These are phyloP conservation scores for Macquaria australasica DNA, from an alignment of 2,113 vertebrate species.

Conservation along the genomic window DNA sequence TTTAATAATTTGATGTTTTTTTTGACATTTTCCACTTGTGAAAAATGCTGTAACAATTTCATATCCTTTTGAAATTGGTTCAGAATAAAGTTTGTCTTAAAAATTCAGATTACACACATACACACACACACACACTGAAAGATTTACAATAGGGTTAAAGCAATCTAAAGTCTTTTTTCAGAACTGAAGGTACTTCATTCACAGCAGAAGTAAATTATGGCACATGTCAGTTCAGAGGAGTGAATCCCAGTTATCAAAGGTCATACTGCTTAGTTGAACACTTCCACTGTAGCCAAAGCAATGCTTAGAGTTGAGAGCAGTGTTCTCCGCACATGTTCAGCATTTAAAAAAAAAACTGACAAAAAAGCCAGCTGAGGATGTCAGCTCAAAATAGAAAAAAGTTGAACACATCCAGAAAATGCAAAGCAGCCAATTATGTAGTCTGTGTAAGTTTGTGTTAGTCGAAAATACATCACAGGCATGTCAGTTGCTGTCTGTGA, in stretches of 20 bases:
- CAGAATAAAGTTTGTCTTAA: background rate
- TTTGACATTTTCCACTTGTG: background rate
- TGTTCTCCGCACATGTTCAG: constrained; percentile 29
- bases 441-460: constrained; percentile 49
- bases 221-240: constrained; percentile 27
- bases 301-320: constrained; percentile 28
- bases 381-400: constrained; percentile 62
- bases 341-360: constrained; percentile 37
- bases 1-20: background rate
- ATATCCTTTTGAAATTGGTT: background rate
- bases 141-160: constrained; percentile 8
- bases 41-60: background rate
- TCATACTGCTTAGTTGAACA: constrained; percentile 10
- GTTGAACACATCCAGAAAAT: constrained; percentile 50
- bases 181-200: constrained; percentile 20
- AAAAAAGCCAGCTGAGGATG: constrained; percentile 44
- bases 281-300: constrained; percentile 15
- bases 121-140: background rate
- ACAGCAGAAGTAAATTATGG: constrained; percentile 20
- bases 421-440: constrained; percentile 71
- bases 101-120: background rate
- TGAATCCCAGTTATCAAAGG: constrained; percentile 48
- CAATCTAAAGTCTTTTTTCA: constrained; percentile 14
- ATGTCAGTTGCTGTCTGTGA: constrained; percentile 43
- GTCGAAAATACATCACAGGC: constrained; percentile 58